A percentile compares a stretch with the other conserved stretches of the same genome.
Conservation (phyloP, 64 coral and sea anemone species). For the Acropora tenuis region DNA sequence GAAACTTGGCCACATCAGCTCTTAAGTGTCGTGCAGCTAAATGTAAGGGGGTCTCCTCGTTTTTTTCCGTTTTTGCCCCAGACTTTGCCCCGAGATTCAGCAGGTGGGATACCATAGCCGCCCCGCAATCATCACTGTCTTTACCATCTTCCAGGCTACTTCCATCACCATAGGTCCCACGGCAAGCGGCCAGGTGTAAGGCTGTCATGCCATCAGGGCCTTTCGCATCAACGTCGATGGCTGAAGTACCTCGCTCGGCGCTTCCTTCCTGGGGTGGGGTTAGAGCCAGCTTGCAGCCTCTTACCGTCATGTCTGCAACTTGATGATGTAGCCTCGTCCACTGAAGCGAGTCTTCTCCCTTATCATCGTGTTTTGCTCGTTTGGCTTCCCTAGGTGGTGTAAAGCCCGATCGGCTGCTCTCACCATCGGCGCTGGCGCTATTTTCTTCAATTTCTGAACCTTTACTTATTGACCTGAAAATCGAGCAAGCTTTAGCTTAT, state of each 20-base stretch:
- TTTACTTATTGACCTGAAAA: slow-evolving; percentile 70
- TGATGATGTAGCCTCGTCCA: slow-evolving; percentile 93
- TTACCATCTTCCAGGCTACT: slow-evolving; percentile 91
- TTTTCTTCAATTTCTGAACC: slow-evolving; percentile 67
- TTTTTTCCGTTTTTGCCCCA: slow-evolving; percentile 71
- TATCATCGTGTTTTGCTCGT: slow-evolving; percentile 79
- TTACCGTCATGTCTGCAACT: slow-evolving; percentile 83
- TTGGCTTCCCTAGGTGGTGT: slow-evolving; percentile 84
- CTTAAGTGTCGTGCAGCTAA: slow-evolving; percentile 89
- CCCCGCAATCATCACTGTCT: slow-evolving; percentile 95
- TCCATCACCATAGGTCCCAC: slow-evolving; percentile 81
- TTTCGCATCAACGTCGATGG: slow-evolving; percentile 81
- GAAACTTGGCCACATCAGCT: slow-evolving; percentile 87
- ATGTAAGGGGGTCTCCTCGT: slow-evolving; percentile 86
- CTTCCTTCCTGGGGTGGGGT: slow-evolving; percentile 88
- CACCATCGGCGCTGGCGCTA: slow-evolving; percentile 52
- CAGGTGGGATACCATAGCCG: slow-evolving; percentile 87
- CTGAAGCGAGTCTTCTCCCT: slow-evolving; percentile 74
- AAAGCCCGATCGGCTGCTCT: slow-evolving; percentile 63
- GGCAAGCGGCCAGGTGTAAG: slow-evolving; percentile 78
- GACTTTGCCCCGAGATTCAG: slow-evolving; percentile 87
- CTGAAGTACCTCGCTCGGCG: slow-evolving; percentile 27
- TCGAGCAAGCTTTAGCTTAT: background rate
- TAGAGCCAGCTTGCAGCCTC: slow-evolving; percentile 76
- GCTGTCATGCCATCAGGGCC: slow-evolving; percentile 95